Base-by-base conservation (phyloP, 2,888 invertebrate species). In the Amphipyra tragopoginis region DNA sequence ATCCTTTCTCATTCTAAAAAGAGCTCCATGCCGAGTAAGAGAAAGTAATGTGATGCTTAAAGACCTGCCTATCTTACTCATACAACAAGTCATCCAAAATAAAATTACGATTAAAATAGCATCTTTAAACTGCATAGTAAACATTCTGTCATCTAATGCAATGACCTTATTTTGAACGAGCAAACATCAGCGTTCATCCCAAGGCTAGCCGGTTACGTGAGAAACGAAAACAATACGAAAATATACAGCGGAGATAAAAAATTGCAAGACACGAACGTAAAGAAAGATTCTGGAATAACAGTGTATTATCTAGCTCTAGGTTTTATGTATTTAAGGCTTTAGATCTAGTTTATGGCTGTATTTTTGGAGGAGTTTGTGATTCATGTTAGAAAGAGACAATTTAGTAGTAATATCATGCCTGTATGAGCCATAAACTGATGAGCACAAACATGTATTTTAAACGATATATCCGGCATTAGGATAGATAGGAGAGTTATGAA, bases 141-240 rank as follows among this genome's bases (percentile, higher is more conserved):
- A 72, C 40, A 57, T 34, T 11, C 26, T 65, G 54, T 48, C 72
- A 52, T 59, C 43, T 48, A 52, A 55, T 71, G 68, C 63, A 72
- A 36, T 34, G 43, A 14, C 56, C 49, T 48, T 48, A 39, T 40
- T 34, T 29, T 11, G 15, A 11, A 33, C 13, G 11, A 56, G 45
- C 56, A 62, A 72, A 71, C 67, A 65, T 36, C 59, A 11, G 43
- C 13, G 71, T 11, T 45, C 55, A 50, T 38, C 44, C 40, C 68
- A 73, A 73, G 75, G 75, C 36, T 66, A 10, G 26, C 50, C 10
- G 5, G 53, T 55, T 55, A 67, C 71, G 71, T 71, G 72, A 39
- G 75, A 67, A 74, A 51, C 29, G 43, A 67, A 71, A 55, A 74
- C 73, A 73, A 74, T 74, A 57, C 75, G 44, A 73, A 73, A 59